Conservation (phyloP, 2,797 vertebrate genomes). For the Thalassophryne amazonica region DNA sequence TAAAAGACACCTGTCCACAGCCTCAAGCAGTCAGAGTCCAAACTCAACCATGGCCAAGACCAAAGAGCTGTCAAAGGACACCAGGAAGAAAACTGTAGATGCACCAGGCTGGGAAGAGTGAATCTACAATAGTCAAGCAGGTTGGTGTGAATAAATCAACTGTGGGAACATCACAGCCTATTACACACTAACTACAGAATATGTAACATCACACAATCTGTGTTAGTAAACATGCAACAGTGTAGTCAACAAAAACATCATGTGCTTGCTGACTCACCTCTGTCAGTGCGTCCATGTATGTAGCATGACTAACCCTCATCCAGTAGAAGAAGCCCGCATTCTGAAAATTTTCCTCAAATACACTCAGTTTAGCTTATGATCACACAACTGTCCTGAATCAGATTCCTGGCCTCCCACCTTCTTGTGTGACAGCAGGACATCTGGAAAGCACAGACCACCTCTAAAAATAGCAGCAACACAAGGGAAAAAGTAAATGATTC, state of each 20-base stretch:
- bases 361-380: background rate
- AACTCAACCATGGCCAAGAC: too few species aligned
- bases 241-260: conserved; percentile 13
- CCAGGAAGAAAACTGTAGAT: too few species aligned
- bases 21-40: too few species aligned
- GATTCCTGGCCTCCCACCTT: conserved; percentile 3
- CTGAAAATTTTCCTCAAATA: conserved; percentile 17
- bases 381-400: background rate
- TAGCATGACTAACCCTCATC: conserved; percentile 16
- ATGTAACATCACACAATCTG: too few species aligned
- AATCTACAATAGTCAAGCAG: too few species aligned
- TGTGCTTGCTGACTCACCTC: conserved; percentile 19
- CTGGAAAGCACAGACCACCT: conserved; percentile 24
- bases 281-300: conserved; percentile 19
- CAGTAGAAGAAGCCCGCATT: conserved; percentile 1
- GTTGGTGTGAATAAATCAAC: too few species aligned
- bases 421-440: conserved; percentile 52
- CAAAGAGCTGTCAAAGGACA: too few species aligned
- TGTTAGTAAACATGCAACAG: too few species aligned
- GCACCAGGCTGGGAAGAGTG: too few species aligned
- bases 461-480: conserved; percentile 64
- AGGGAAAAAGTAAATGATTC: conserved; percentile 58
- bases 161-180: too few species aligned
- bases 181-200: too few species aligned
- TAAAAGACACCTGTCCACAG: too few species aligned